These are phyloP conservation scores for Eumacrocentrus americanus DNA, from an alignment of 2,888 invertebrate species.

Conservation along the genomic window DNA sequence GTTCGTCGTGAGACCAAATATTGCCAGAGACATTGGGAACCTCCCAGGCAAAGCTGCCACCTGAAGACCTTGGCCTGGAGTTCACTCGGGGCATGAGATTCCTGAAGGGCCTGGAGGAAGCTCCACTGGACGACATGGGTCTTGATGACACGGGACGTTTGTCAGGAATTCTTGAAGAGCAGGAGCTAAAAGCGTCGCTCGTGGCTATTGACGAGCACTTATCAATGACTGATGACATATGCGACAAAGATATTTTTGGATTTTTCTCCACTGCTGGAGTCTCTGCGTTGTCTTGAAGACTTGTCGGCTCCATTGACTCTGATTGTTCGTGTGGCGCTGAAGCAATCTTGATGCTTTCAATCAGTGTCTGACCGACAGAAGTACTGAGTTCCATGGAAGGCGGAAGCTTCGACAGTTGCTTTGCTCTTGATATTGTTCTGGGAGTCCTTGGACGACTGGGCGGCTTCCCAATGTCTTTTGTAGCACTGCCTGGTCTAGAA, in stretches of 20 bases:
- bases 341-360: too few species aligned
- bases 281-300: not conserved
- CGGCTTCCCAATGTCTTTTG: not conserved
- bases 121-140: constrained; percentile 13
- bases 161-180: not conserved
- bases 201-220: constrained; percentile 14
- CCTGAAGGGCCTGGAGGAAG: constrained; percentile 5
- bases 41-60: constrained; percentile 36
- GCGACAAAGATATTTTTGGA: not conserved
- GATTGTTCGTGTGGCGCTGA: not conserved
- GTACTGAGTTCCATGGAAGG: not conserved
- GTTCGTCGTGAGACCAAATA: constrained; percentile 15
- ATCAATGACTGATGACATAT: not conserved
- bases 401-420: not conserved
- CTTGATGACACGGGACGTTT: not conserved
- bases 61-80: constrained; percentile 32
- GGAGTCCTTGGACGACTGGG: not conserved
- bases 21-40: constrained; percentile 30
- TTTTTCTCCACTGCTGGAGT: not conserved
- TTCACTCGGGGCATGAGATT: constrained; percentile 19
- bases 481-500: not conserved
- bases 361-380: too few species aligned
- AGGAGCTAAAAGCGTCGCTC: constrained; percentile 10
- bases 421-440: not conserved
- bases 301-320: too few species aligned